These are phyloP conservation scores for Myotis pilosus DNA, from an alignment of 2,797 vertebrate species.

Conservation along the genomic window DNA sequence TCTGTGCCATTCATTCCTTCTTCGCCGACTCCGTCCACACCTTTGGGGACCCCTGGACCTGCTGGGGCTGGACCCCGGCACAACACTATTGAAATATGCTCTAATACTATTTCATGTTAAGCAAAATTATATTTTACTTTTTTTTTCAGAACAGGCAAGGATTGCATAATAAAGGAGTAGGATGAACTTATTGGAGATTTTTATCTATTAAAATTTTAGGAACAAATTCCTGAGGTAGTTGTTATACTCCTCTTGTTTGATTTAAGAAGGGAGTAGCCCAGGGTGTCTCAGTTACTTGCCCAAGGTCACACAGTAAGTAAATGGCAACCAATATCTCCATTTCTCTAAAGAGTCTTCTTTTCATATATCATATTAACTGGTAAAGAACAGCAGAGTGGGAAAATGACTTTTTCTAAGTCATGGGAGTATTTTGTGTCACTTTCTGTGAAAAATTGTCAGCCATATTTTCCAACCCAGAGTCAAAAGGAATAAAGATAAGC, in stretches of 20 bases:
- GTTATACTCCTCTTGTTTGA: background rate
- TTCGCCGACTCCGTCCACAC: no score
- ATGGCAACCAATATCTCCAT: slow-evolving; percentile 39
- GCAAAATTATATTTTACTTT: slow-evolving; percentile 3
- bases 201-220: slow-evolving; percentile 8
- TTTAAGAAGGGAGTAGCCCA: slow-evolving; percentile 29
- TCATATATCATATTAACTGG: slow-evolving; percentile 63
- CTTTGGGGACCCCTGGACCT: no score
- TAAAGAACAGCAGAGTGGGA: slow-evolving; percentile 17
- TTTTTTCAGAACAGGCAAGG: slow-evolving; percentile 32
- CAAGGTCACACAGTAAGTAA: slow-evolving; percentile 65
- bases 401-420: slow-evolving; percentile 59
- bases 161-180: background rate
- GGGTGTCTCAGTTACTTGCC: background rate
- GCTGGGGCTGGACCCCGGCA: no score
- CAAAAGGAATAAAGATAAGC: slow-evolving; percentile 70
- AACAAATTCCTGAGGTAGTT: background rate
- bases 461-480: slow-evolving; percentile 52
- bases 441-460: slow-evolving; percentile 64
- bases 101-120: background rate
- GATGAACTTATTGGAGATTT: slow-evolving; percentile 10
- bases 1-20: no score
- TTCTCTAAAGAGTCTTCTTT: slow-evolving; percentile 48
- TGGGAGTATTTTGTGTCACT: slow-evolving; percentile 70
- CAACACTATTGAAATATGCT: background rate